Evolutionary conservation across 2,113 vertebrate species (phyloP), one percentile per base, ranked within the genome.

Genomic region (Hippocampus barbouri): DNA sequence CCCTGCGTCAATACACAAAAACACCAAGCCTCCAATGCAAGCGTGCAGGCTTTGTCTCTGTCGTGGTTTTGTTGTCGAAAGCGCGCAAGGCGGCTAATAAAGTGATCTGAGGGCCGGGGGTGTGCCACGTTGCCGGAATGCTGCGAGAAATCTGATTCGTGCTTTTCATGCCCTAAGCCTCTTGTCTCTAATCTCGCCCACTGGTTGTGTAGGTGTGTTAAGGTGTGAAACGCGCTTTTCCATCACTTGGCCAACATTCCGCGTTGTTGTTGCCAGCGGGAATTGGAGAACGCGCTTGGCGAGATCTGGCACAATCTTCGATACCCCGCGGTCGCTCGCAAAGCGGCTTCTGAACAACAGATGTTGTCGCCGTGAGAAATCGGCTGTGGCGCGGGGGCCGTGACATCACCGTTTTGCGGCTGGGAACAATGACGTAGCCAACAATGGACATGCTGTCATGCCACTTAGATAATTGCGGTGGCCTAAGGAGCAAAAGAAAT

Each of bases 161-260:
- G 83, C 76, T 75, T 87, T 84, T 84, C 74, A 80, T 65, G 78
- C 73, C 86, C 69, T 87, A 84, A 89, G 84, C 86, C 75, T 85
- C 82, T 88, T 83, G 78, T 85, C 83, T 84, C 71, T 81, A 81
- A 89, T 89, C 85, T 85, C 75, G 73, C 77, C 80, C 82, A 81
- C 77, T 86, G 62, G 62, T 79, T 83, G 85, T 80, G 77, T 86
- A 88, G 84, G 85, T 91, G 87, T 91, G 74, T 77, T 78, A 65
- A 78, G 69, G 61, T 81, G 86, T 90, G 79, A 87, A 90, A 89
- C 75, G 71, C 27, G 86, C 85, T 87, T 90, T 86, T 43, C 34
- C 21, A 59, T 66, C 77, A 59, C 74, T 59, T 83, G 75, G 85
- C 73, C 72, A 25, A 25, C 56, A 70, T 83, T 72, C 68, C 64